phyloP scores from a whole-genome alignment of 2,888 invertebrate species.

The Cheilosia grossa region DNA sequence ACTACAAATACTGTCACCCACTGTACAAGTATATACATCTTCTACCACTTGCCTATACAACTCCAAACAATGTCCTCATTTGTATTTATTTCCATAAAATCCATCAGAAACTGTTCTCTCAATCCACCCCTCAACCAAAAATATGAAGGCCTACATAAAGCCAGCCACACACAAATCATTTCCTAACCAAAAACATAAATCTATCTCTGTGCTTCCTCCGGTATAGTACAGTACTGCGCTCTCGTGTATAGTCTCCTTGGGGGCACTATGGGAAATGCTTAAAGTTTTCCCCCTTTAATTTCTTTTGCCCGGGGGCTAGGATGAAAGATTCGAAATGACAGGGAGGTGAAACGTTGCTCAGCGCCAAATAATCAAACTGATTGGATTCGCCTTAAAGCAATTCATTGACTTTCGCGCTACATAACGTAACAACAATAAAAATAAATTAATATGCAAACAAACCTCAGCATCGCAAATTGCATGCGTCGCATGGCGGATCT shows the following conservation, averaged over 20 bases:
- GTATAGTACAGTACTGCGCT: too few species aligned
- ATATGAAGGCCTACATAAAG: slow-evolving; percentile 61
- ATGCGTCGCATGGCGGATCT: background rate
- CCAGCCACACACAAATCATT: slow-evolving; percentile 68
- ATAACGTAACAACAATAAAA: slow-evolving; percentile 8
- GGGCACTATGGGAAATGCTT: slow-evolving; percentile 33
- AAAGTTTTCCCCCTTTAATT: slow-evolving; percentile 62
- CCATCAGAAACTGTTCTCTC: slow-evolving; percentile 32
- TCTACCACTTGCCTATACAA: background rate
- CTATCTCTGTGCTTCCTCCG: slow-evolving; percentile 21
- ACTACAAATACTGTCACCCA: slow-evolving; percentile 64
- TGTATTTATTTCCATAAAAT: slow-evolving; percentile 72
- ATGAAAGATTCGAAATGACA: slow-evolving; percentile 2
- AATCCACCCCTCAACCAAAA: slow-evolving; percentile 6
- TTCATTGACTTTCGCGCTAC: slow-evolving; percentile 49
- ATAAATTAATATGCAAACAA: slow-evolving; percentile 18
- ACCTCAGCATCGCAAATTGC: background rate
- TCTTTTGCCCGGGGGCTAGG: slow-evolving; percentile 11
- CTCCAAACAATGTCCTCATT: slow-evolving; percentile 66
- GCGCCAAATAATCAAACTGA: slow-evolving; percentile 38
- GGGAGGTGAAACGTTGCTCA: slow-evolving; percentile 21
- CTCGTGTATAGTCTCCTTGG: slow-evolving; percentile 1
- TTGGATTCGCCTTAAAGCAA: slow-evolving; percentile 53
- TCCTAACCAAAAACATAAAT: slow-evolving; percentile 67
- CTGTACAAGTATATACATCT: slow-evolving; percentile 1